Conservation (phyloP, 1,140 invertebrate genomes). For the Zaprionus camerounensis region DNA sequence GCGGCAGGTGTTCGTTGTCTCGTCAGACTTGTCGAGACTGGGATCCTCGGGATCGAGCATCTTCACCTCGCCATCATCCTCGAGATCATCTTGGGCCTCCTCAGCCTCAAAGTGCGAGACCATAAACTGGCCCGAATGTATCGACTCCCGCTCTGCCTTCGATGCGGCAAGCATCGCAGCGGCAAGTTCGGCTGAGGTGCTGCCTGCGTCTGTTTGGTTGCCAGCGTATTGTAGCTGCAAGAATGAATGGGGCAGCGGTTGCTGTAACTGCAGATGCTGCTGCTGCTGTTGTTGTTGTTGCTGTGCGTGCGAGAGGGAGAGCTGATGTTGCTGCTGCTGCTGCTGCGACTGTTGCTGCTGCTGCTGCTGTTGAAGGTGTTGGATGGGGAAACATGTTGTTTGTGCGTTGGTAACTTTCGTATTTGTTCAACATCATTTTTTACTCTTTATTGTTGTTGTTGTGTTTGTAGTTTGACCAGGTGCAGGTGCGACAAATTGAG, state of each 20-base stretch:
- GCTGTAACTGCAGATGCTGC: conserved; percentile 27
- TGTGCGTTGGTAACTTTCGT: conserved; percentile 74
- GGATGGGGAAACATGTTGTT: conserved; percentile 73
- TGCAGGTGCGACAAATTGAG: conserved; percentile 10
- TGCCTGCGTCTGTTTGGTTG: conserved; percentile 10
- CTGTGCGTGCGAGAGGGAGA: conserved; percentile 26
- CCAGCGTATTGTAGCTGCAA: conserved; percentile 54
- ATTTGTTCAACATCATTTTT: conserved; percentile 80
- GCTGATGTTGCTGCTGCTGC: conserved; percentile 19
- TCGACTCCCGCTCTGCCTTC: conserved; percentile 88
- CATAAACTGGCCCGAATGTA: conserved; percentile 99
- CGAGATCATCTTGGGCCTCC: conserved; percentile 94
- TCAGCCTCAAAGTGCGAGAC: conserved; percentile 97
- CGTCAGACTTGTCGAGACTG: conserved; percentile 65
- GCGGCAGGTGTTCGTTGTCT: conserved; percentile 70
- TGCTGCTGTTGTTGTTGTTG: not conserved
- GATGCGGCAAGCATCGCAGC: conserved; percentile 47
- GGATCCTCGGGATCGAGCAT: conserved; percentile 88
- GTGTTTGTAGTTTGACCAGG: conserved; percentile 30
- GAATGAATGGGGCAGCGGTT: conserved; percentile 20
- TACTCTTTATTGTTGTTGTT: conserved; percentile 10
- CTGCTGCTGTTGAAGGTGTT: conserved; percentile 38
- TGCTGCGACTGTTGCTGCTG: conserved; percentile 40
- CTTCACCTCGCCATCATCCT: conserved; percentile 86
- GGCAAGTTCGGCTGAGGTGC: conserved; percentile 46